These are phyloP conservation scores for Babylonia areolata DNA, from an alignment of 1,140 invertebrate genomes.

Conservation along the genomic window DNA sequence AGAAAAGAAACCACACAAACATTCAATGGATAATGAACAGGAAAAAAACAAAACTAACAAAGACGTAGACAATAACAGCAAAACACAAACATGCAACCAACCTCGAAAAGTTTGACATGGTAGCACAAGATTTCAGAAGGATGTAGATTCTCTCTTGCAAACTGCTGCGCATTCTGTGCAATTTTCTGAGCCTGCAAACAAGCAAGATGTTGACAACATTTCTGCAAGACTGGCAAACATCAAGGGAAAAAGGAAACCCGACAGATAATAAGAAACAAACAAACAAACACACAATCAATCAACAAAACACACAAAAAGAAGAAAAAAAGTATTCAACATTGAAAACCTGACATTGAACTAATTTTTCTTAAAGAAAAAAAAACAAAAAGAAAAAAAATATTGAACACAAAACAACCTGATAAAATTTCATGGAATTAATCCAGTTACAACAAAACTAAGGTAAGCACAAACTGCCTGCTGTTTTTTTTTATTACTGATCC, in stretches of 20 bases:
- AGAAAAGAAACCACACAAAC: neutral
- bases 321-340: no score
- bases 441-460: no score
- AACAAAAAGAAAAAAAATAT: neutral
- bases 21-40: neutral
- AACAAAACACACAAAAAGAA: neutral
- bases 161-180: slow-evolving; percentile 83
- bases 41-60: no score
- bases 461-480: no score
- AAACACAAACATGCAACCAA: slow-evolving; percentile 42
- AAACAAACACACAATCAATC: neutral
- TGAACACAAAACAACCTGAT: neutral
- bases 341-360: no score
- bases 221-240: neutral
- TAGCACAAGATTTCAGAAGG: slow-evolving; percentile 94
- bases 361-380: no score
- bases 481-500: neutral
- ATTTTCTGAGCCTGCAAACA: slow-evolving; percentile 81
- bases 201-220: no score
- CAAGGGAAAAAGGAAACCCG: neutral
- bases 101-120: slow-evolving; percentile 86
- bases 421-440: slow-evolving; percentile 16
- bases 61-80: no score
- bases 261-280: neutral
- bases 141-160: slow-evolving; percentile 87